Evolutionary conservation across 2,113 vertebrate genomes (phyloP).

Genomic region (Apistogramma diplotaenia): DNA sequence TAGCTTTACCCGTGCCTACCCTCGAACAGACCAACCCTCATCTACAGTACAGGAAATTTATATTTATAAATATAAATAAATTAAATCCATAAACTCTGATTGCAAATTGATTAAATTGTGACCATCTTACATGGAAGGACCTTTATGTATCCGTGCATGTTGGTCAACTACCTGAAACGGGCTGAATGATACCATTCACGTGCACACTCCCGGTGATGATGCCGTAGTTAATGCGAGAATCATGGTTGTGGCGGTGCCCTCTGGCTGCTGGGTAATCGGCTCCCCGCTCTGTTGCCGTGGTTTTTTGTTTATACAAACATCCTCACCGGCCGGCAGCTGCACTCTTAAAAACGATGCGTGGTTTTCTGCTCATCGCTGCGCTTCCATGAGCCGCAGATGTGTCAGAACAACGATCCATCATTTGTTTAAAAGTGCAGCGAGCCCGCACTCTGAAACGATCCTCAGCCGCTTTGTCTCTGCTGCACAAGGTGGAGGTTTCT

Average conservation of each 20-base stretch:
- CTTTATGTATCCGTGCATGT: no score
- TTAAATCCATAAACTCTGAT: no score
- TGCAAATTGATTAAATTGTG: no score
- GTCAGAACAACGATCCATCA: constrained; percentile 4
- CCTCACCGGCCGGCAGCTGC: constrained; percentile 36
- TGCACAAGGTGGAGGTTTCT: constrained; percentile 2
- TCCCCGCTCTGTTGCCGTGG: constrained; percentile 14
- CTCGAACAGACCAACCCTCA: no score
- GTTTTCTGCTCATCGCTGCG: constrained; percentile 24
- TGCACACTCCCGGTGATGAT: not conserved
- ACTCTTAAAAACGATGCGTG: constrained; percentile 18
- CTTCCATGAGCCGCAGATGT: constrained; percentile 1
- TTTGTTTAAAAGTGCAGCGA: constrained; percentile 2
- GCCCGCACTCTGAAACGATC: not conserved
- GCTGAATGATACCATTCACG: no score
- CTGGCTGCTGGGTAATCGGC: constrained; percentile 55
- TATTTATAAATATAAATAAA: no score
- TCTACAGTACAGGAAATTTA: no score
- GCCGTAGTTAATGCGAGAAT: not conserved
- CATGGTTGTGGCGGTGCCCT: not conserved
- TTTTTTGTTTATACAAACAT: constrained; percentile 24
- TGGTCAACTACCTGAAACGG: no score
- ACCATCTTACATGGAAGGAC: no score
- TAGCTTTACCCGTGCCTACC: no score
- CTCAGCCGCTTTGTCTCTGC: constrained; percentile 32